These are phyloP conservation scores for Onychostruthus taczanowskii DNA, from an alignment of 2,113 vertebrate species.

Conservation along the genomic window DNA sequence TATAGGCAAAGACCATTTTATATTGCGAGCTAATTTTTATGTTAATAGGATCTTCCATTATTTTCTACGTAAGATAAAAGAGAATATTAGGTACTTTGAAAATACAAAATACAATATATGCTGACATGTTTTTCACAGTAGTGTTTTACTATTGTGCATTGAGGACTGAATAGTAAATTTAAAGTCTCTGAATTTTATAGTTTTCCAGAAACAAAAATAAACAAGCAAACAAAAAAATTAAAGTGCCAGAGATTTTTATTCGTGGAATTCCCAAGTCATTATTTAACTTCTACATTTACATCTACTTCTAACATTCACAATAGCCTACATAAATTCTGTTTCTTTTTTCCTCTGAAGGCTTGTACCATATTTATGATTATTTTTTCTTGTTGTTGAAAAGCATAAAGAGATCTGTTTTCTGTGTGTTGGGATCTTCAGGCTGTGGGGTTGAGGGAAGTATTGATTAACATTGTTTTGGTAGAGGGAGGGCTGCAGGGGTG, in stretches of 20 bases:
- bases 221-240: background rate
- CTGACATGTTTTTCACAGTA: background rate
- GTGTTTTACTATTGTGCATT: background rate
- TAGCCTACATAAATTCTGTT: background rate
- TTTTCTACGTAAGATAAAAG: background rate
- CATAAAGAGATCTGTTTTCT: background rate
- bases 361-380: background rate
- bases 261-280: background rate
- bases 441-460: background rate
- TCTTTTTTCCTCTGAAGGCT: background rate
- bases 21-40: background rate
- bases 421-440: background rate
- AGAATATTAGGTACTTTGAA: background rate
- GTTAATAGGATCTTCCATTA: background rate
- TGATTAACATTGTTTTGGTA: background rate
- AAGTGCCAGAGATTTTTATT: background rate
- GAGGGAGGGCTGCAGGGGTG: background rate
- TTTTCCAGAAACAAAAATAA: background rate
- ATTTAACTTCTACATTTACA: background rate
- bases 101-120: background rate
- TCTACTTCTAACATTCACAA: background rate
- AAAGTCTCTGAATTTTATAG: background rate
- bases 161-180: background rate
- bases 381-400: background rate
- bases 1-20: background rate